Evolutionary conservation across 2,113 vertebrate species (phyloP).

Genomic region (Varanus komodoensis): DNA sequence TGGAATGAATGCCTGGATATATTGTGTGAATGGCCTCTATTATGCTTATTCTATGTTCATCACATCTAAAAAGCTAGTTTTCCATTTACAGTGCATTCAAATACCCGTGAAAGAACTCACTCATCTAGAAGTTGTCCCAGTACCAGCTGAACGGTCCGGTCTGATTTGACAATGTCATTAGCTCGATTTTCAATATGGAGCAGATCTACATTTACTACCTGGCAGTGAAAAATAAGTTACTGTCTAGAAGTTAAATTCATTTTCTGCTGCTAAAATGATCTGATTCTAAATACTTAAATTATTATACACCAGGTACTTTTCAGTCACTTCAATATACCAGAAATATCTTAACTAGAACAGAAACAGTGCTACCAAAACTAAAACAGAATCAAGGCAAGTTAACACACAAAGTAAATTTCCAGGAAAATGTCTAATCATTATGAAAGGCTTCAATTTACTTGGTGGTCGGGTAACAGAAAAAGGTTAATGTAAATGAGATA

Average conservation of each 20-base stretch:
- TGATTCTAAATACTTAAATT: background rate
- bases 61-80: background rate
- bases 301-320: constrained; percentile 30
- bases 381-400: background rate
- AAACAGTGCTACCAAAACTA: background rate
- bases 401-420: constrained; percentile 17
- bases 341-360: constrained; percentile 41
- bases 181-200: constrained; percentile 92
- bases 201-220: constrained; percentile 95
- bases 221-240: constrained; percentile 13
- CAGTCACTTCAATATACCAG: background rate
- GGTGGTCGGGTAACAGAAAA: constrained; percentile 52
- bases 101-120: constrained; percentile 81
- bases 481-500: constrained; percentile 43
- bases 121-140: constrained; percentile 94
- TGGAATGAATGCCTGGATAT: constrained; percentile 16
- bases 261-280: constrained; percentile 29
- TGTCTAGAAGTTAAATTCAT: constrained; percentile 43
- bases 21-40: background rate
- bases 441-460: constrained; percentile 42
- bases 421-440: constrained; percentile 35
- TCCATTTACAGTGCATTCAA: background rate
- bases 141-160: constrained; percentile 86
- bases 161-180: constrained; percentile 87
- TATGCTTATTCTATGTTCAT: accelerated